phyloP scores from a whole-genome alignment of 2,888 invertebrate genomes.

The Macroteleia sp. region DNA sequence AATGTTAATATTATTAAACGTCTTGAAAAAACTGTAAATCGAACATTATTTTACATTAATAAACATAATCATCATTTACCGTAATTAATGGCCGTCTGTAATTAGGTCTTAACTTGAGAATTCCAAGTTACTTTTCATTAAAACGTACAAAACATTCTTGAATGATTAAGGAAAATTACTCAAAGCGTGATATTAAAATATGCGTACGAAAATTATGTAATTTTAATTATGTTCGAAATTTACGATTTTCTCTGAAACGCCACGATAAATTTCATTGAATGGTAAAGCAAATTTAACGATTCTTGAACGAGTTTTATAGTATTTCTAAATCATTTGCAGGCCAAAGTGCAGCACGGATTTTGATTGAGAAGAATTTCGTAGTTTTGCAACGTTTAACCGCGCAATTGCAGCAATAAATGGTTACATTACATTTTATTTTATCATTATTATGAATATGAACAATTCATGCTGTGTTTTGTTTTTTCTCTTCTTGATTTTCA shows the following conservation, averaged over 20 bases:
- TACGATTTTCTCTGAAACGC: conserved; percentile 24
- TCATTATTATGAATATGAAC: no score
- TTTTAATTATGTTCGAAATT: conserved; percentile 26
- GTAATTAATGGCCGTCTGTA: no score
- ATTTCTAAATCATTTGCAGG: conserved; percentile 18
- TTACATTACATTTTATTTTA: not conserved
- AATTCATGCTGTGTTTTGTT: not conserved
- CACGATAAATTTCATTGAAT: conserved; percentile 30
- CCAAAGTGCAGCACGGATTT: conserved; percentile 13
- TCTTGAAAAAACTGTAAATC: no score
- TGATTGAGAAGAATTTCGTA: conserved; percentile 23
- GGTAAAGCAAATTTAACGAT: conserved; percentile 19
- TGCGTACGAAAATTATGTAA: conserved; percentile 28
- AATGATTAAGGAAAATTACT: no score
- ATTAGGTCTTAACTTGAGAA: no score
- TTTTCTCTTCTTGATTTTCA: not conserved
- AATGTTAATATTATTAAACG: no score
- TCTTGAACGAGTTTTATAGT: conserved; percentile 16
- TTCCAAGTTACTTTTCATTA: no score
- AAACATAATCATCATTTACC: no score
- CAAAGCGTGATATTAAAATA: conserved; percentile 25
- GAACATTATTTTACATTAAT: no score
- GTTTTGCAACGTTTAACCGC: conserved; percentile 7
- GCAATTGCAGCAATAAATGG: conserved; percentile 18
- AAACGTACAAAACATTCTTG: no score